Conservation (phyloP, 2,797 vertebrate species). For the Alosa sapidissima region DNA sequence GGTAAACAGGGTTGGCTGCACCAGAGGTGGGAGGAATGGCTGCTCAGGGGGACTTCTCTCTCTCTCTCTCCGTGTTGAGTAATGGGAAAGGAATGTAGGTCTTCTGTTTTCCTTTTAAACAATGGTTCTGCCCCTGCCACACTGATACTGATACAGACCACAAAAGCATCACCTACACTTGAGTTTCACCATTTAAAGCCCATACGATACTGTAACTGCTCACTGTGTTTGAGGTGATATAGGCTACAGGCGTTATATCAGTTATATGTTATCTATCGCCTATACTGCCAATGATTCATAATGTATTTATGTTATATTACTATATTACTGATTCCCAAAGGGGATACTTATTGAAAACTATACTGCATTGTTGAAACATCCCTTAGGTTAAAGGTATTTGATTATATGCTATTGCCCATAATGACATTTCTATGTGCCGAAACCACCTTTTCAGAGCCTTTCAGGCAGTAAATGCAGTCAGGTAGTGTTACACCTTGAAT, state of each 20-base stretch:
- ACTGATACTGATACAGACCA: neutral
- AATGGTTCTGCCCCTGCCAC: neutral
- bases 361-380: too few relatives aligned
- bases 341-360: too few relatives aligned
- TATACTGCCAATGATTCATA: too few relatives aligned
- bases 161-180: neutral
- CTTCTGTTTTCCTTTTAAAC: neutral
- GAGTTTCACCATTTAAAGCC: neutral
- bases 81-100: neutral
- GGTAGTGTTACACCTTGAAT: constrained; percentile 32
- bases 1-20: neutral
- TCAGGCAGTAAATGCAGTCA: constrained; percentile 39
- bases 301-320: too few relatives aligned
- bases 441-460: constrained; percentile 34
- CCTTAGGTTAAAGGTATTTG: neutral
- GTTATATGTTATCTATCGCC: neutral
- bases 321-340: too few relatives aligned
- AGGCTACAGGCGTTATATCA: neutral
- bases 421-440: neutral
- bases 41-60: neutral
- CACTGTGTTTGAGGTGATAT: neutral
- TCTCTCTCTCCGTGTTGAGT: neutral
- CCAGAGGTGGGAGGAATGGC: neutral
- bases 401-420: neutral
- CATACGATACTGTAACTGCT: neutral